Evolutionary conservation across 2,888 invertebrate genomes (phyloP), one percentile per base, ranked within the genome.

Genomic region (Itoplectis maculator): DNA sequence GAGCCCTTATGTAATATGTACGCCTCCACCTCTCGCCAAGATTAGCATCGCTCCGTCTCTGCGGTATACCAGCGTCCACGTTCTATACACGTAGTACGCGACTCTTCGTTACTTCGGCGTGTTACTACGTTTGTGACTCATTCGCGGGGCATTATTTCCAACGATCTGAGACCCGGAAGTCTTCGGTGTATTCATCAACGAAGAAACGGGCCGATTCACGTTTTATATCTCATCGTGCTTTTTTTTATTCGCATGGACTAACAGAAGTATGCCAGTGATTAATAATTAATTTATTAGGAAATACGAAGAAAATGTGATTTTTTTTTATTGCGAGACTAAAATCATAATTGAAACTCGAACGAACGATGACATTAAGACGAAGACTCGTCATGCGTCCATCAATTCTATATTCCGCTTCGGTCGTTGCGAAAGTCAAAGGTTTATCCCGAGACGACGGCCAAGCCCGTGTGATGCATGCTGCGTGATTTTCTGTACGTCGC

Each of bases 1-100:
- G 84, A 83, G 86, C 89, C 87, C 87, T 91, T 90, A 90, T 88
- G 86, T 89, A 90, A 91, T 77, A 91, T n/a, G n/a, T 72, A 86
- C 87, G 83, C 86, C 86, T 82, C 79, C 86, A 85, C 40, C 18
- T 15, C 83, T 81, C 73, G 89, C 90, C 89, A 89, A 90, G 85
- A 89, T 90, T 91, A 90, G 88, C 87, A 81, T 85, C 86, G 70
- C 84, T 83, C 68, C 73, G 73, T 79, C 65, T 69, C 42, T n/a
- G n/a, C 73, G 49, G 61, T 79, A 54, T 49, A 37, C 45, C 15
- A 20, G 29, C 15, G 15, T 45, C 54, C n/a, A 18, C 18, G 7
- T 40, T 79, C 35, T 20, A 45, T 29, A 51, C 51, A 0, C n/a
- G n/a, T n/a, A n/a, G n/a, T n/a, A n/a, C 29, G 23, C 35, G 7